A percentile compares a stretch with the other conserved stretches of the same genome.
Conservation (phyloP, 2,888 invertebrate genomes). For the Meta bourneti region DNA sequence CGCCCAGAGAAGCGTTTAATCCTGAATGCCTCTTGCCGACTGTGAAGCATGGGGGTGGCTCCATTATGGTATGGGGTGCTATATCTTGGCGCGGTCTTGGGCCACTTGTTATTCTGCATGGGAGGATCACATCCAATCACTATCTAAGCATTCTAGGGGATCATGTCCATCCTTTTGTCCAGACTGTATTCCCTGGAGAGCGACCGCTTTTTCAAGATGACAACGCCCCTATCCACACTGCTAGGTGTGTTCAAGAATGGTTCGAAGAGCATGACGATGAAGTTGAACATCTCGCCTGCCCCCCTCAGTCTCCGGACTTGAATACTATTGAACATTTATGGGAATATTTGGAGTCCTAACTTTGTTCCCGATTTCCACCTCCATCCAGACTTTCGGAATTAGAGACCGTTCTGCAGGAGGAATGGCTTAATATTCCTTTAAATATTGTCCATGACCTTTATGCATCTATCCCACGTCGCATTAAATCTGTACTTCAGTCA, state of each 20-base stretch:
- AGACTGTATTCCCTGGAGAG: no score
- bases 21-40: conserved; percentile 53
- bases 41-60: conserved; percentile 47
- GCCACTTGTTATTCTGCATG: conserved; percentile 50
- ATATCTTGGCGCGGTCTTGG: conserved; percentile 58
- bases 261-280: no score
- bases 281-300: no score
- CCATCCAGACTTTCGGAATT: no score
- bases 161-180: not conserved
- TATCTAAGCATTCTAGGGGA: conserved; percentile 30
- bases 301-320: no score
- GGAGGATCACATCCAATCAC: conserved; percentile 29
- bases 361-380: no score
- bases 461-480: not conserved
- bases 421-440: not conserved
- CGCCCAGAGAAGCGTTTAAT: conserved; percentile 36
- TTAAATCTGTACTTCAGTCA: not conserved
- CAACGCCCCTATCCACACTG: no score
- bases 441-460: not conserved
- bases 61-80: conserved; percentile 41
- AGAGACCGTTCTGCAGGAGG: no score
- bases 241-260: no score
- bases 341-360: no score
- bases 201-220: no score
- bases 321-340: no score